Conservation (phyloP, 2,113 vertebrate genomes). For the Scartelaos histophorus region DNA sequence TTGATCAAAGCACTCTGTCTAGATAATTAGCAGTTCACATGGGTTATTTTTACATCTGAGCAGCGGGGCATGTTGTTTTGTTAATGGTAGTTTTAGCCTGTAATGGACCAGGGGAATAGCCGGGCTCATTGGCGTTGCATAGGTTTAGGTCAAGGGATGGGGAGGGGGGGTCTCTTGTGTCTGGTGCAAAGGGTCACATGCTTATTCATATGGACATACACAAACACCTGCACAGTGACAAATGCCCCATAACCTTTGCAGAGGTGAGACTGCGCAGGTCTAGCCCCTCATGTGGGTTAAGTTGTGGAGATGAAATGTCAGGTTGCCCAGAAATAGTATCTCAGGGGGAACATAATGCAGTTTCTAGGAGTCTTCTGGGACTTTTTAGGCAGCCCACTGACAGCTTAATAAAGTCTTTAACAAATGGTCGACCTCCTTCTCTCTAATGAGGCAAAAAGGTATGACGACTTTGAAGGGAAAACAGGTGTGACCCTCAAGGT, state of each 20-base stretch:
- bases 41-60: slow-evolving; percentile 70
- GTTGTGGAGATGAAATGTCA: slow-evolving; percentile 61
- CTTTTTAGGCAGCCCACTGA: slow-evolving; percentile 63
- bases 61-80: slow-evolving; percentile 52
- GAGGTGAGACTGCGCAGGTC: slow-evolving; percentile 51
- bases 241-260: slow-evolving; percentile 29
- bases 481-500: slow-evolving; percentile 65
- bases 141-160: slow-evolving; percentile 32
- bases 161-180: slow-evolving; percentile 20
- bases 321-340: slow-evolving; percentile 54
- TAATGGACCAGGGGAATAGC: slow-evolving; percentile 64
- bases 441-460: slow-evolving; percentile 62
- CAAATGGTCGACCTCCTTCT: slow-evolving; percentile 57
- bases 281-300: slow-evolving; percentile 47
- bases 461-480: slow-evolving; percentile 47
- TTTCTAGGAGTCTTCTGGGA: slow-evolving; percentile 62
- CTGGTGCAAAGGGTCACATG: slow-evolving; percentile 25
- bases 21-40: slow-evolving; percentile 59
- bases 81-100: slow-evolving; percentile 63
- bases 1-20: slow-evolving; percentile 67
- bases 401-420: slow-evolving; percentile 72
- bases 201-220: slow-evolving; percentile 38
- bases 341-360: slow-evolving; percentile 49
- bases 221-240: background rate
- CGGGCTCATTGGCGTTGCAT: slow-evolving; percentile 64